Conservation (phyloP, 2,888 invertebrate species). For the Agrotis puta region DNA sequence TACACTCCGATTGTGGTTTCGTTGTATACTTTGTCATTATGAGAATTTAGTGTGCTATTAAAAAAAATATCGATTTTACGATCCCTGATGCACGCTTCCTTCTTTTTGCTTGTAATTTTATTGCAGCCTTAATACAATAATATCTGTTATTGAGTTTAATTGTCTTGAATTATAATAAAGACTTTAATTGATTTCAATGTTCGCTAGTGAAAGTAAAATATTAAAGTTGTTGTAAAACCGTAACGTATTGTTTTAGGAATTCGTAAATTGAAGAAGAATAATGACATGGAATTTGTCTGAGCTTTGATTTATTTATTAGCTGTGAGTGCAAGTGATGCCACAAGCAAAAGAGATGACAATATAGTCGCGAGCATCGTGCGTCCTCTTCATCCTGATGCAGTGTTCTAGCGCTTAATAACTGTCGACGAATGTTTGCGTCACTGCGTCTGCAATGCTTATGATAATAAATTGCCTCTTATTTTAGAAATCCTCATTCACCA, state of each 20-base stretch:
- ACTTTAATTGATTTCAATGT: slow-evolving; percentile 55
- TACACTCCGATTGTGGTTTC: slow-evolving; percentile 56
- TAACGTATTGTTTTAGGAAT: slow-evolving; percentile 41
- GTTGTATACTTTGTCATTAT: slow-evolving; percentile 57
- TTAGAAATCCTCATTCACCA: slow-evolving; percentile 88
- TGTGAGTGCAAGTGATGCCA: slow-evolving; percentile 75
- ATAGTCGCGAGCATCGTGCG: slow-evolving; percentile 74
- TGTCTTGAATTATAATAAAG: slow-evolving; percentile 55
- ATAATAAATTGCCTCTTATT: slow-evolving; percentile 89
- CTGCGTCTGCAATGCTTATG: slow-evolving; percentile 83
- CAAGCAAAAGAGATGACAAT: slow-evolving; percentile 79
- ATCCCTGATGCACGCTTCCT: slow-evolving; percentile 63
- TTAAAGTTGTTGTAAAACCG: slow-evolving; percentile 27
- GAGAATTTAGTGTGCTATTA: slow-evolving; percentile 66
- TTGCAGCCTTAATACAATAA: slow-evolving; percentile 61
- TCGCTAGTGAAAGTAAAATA: slow-evolving; percentile 40
- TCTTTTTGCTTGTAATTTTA: slow-evolving; percentile 60
- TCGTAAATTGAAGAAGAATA: slow-evolving; percentile 73
- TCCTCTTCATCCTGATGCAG: slow-evolving; percentile 79
- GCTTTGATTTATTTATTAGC: slow-evolving; percentile 78
- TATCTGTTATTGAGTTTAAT: slow-evolving; percentile 48
- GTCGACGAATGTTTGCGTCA: slow-evolving; percentile 89
- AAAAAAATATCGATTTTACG: slow-evolving; percentile 70
- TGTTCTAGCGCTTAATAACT: slow-evolving; percentile 89
- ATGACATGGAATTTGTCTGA: slow-evolving; percentile 80